A percentile compares a stretch with the other conserved stretches of the same genome.
These are phyloP conservation scores for Chrysocyon brachyurus DNA, from an alignment of 2,797 vertebrate genomes.

Conservation along the genomic window DNA sequence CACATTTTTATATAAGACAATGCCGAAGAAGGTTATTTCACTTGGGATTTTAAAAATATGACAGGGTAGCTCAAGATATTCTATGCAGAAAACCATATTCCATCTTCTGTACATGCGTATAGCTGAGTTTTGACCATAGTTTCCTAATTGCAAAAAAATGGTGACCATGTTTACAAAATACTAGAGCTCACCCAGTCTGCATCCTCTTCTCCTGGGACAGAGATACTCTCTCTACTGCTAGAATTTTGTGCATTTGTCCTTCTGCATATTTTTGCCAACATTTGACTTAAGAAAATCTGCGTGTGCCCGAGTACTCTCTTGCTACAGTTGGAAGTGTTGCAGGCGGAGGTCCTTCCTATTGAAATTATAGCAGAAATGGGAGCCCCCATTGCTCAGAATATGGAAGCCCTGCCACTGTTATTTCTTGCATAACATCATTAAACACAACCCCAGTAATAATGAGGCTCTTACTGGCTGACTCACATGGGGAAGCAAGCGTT, in stretches of 20 bases:
- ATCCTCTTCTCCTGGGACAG: not conserved
- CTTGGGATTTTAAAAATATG: not conserved
- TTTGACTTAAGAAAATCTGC: not conserved
- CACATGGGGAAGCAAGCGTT: not conserved
- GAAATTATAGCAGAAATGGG: not conserved
- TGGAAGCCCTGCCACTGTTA: not conserved
- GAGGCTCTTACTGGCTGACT: not conserved
- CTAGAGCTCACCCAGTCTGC: not conserved
- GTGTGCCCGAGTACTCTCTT: not conserved
- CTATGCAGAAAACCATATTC: not conserved
- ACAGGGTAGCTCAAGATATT: not conserved
- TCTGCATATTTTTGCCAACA: not conserved
- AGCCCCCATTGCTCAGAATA: not conserved
- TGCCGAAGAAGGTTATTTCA: not conserved
- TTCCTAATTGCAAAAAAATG: not conserved
- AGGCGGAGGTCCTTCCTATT: not conserved
- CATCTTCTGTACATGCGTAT: not conserved
- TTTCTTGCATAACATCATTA: not conserved
- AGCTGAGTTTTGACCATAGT: slow-evolving; percentile 2
- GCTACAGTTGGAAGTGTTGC: not conserved
- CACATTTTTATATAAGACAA: not conserved
- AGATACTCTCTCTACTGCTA: not conserved
- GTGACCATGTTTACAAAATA: not conserved
- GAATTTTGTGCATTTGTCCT: not conserved
- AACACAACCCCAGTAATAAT: not conserved